These are phyloP conservation scores for Cyprinodon diabolis DNA, from an alignment of 2,797 vertebrate species.

Conservation along the genomic window DNA sequence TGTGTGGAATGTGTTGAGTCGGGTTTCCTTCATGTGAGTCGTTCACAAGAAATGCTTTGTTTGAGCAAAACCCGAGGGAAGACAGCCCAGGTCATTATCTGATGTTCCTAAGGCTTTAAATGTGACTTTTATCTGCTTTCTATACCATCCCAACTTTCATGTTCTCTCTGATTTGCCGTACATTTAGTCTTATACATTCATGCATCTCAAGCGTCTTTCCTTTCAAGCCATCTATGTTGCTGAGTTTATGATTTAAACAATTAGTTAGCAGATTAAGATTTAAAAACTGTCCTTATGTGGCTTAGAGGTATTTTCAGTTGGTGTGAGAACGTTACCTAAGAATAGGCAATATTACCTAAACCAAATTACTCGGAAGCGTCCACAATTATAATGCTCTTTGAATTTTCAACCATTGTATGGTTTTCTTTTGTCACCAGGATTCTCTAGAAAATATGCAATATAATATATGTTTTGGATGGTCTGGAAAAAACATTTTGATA, in stretches of 20 bases:
- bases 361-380: background rate
- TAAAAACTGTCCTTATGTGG: constrained; percentile 9
- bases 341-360: constrained; percentile 32
- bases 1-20: constrained; percentile 54
- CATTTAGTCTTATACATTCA: background rate
- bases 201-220: background rate
- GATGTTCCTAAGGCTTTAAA: constrained; percentile 39
- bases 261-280: background rate
- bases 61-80: constrained; percentile 24
- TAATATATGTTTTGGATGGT: no score
- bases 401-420: no score
- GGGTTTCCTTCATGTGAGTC: constrained; percentile 46
- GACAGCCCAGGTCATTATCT: constrained; percentile 25
- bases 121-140: background rate
- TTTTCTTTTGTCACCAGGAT: no score
- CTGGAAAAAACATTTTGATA: background rate
- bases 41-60: constrained; percentile 60
- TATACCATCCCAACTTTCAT: background rate
- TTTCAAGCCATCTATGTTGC: background rate
- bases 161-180: constrained; percentile 31
- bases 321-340: constrained; percentile 17
- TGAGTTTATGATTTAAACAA: background rate
- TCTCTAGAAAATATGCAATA: no score
- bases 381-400: no score
- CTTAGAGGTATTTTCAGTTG: constrained; percentile 34